Evolutionary conservation across 2,113 vertebrate species (phyloP).

Genomic region (Glaucomys volans): DNA sequence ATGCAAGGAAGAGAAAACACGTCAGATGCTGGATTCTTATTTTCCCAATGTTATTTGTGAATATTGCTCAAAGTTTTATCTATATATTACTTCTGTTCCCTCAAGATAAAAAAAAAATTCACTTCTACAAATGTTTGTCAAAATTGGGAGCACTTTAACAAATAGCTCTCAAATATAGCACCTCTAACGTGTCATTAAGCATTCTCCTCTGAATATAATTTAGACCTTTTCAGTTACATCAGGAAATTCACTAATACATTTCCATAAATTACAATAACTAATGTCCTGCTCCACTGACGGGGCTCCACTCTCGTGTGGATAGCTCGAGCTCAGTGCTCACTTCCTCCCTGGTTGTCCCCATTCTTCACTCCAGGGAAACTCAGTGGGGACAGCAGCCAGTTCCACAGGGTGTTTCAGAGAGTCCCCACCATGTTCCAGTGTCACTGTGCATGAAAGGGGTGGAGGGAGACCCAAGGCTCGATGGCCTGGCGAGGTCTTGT

Average conservation of each 20-base stretch:
- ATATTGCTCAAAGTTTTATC: constrained; percentile 50
- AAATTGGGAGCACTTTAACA: constrained; percentile 80
- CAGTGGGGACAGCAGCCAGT: not conserved
- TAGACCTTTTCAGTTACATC: constrained; percentile 79
- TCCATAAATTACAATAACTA: constrained; percentile 85
- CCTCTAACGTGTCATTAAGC: constrained; percentile 79
- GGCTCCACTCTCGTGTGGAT: constrained; percentile 36
- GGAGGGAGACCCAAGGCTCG: not conserved
- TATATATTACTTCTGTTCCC: constrained; percentile 64
- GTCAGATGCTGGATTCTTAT: constrained; percentile 18
- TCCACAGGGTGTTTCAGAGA: not conserved
- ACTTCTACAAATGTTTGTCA: constrained; percentile 81
- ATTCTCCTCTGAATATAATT: constrained; percentile 80
- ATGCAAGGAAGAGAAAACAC: not conserved
- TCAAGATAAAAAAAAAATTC: constrained; percentile 68
- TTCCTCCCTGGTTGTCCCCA: not conserved
- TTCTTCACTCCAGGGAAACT: not conserved
- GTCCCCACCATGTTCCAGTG: not conserved
- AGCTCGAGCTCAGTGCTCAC: not conserved
- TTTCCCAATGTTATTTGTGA: constrained; percentile 47
- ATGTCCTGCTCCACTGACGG: constrained; percentile 72
- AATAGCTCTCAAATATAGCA: constrained; percentile 76
- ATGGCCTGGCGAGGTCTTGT: not conserved
- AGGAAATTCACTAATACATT: constrained; percentile 79
- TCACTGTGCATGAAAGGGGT: not conserved